Base-by-base conservation (phyloP, 1,140 invertebrate species). In the Drosophila kanapiae region DNA sequence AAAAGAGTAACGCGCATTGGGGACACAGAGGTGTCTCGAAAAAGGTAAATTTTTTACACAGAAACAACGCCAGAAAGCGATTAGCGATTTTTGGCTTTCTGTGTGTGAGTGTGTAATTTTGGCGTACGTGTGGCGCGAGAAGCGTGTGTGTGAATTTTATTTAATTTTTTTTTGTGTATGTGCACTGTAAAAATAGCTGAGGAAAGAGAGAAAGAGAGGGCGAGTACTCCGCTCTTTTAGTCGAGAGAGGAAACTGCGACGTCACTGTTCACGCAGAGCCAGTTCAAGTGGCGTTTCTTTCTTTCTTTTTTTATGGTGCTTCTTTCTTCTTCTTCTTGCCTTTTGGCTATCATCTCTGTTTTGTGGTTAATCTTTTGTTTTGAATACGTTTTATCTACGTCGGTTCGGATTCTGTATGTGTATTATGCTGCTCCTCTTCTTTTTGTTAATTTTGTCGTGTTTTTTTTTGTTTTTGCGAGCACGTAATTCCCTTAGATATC, bases 291-390 rank as follows among this genome's bases (percentile, higher is more conserved):
- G 57, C 47, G 74, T 78, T 79, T 64, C 68, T 61, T 72, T 71
- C 33, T 59, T 63, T 77, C 45, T 31, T 54, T 64, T 42, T 59
- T 43, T 61, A 33, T 58, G 48, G 69, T 75, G 40, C 48, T 48
- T 37, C 33, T 54, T 75, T 70, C 61, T 67, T 62, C 64, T 81
- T 72, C 53, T 75, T 49, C 63, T 71, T 47, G 48, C 40, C 57
- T 45, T 65, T 18, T 67, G 48, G 68, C 43, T 72, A 59, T 58
- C 48, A 37, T 62, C 33, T 53, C 40, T 38, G 35, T 49, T 79
- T 77, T 67, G 78, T 79, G 60, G 71, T 88, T 84, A 72, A 90
- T 88, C 84, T 88, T 84, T 90, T 90, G 85, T 90, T 91, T 85
- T 90, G 84, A 88, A 81, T 80, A 78, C 74, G 64, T 65, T 90